phyloP scores from a whole-genome alignment of 2,797 vertebrate species.

The Liasis olivaceus region DNA sequence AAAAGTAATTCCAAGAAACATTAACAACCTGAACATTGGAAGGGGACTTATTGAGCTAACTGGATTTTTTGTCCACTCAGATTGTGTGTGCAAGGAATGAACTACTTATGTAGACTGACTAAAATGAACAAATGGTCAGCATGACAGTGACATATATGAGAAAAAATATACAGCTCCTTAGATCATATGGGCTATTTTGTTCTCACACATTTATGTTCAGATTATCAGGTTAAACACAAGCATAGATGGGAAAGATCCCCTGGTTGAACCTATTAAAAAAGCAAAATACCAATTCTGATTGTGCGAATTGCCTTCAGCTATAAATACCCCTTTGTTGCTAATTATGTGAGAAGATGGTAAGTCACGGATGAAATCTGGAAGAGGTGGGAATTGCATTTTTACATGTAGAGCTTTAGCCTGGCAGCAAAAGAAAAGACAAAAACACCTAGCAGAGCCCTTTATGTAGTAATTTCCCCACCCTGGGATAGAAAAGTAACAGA shows the following conservation, averaged over 20 bases:
- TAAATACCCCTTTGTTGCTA: background rate
- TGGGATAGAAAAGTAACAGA: background rate
- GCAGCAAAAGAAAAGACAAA: background rate
- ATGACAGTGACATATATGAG: background rate
- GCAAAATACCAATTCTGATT: background rate
- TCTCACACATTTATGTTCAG: background rate
- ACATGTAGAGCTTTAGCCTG: background rate
- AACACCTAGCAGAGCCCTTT: background rate
- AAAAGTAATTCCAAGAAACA: background rate
- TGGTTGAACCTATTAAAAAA: background rate
- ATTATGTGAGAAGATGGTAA: background rate
- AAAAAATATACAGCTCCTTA: background rate
- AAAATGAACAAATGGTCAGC: background rate
- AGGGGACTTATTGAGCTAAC: background rate
- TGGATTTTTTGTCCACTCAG: background rate
- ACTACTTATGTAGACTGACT: background rate
- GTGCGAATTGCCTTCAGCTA: background rate
- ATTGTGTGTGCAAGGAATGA: background rate
- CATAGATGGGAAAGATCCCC: background rate
- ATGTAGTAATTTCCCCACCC: background rate
- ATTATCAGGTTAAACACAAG: background rate
- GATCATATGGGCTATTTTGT: background rate
- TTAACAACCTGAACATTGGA: background rate
- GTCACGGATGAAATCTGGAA: background rate
- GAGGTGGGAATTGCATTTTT: background rate